Evolutionary conservation across 2,797 vertebrate species (phyloP), one percentile per base, ranked within the genome.

Genomic region (Hemibagrus guttatus): DNA sequence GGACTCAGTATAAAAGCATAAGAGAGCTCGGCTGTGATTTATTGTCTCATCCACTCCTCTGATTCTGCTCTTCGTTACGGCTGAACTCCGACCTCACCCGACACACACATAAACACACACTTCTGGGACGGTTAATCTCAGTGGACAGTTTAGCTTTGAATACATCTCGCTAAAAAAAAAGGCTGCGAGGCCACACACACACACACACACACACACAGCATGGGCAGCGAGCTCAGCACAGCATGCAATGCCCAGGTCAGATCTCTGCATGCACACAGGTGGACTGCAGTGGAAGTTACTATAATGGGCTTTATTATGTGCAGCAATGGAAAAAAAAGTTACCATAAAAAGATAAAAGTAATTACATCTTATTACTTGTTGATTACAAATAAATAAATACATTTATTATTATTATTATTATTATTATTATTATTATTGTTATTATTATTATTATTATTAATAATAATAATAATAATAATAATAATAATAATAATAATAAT

Each of bases 81-180:
- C 74, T 82, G 83, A 88, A 88, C 84, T 85, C 58, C 4, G 79
- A 71, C 82, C 86, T 84, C 54, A 52, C 21, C 52, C 3, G 28
- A 52, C 66, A 75, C 64, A 54, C 49, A 71, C 31, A 42, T 42
- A 69, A 59, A 84, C 49, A 72, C 86, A 81, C 49, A 68, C 79
- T 85, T 49, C 69, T 81, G 64, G 82, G 74, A 85, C 52, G 58
- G 78, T 56, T 85, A 75, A 75, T 85, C 84, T 81, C 87, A 85
- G 64, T 23, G 86, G 86, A 87, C 54, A 71, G 56, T 54, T 84
- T 87, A 75, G 61, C 81, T 78, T 78, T 87, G 72, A 87, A 87
- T 84, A 87, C 86, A 71, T 80, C 80, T 79, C 6, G 13, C 23
- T n/a, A n/a, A n/a, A 39, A 69, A 58, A 64, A 66, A 81, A 85